Evolutionary conservation across 1,140 invertebrate species (phyloP), one percentile per base, ranked within the genome.

Genomic region (Drosophila tropicalis): DNA sequence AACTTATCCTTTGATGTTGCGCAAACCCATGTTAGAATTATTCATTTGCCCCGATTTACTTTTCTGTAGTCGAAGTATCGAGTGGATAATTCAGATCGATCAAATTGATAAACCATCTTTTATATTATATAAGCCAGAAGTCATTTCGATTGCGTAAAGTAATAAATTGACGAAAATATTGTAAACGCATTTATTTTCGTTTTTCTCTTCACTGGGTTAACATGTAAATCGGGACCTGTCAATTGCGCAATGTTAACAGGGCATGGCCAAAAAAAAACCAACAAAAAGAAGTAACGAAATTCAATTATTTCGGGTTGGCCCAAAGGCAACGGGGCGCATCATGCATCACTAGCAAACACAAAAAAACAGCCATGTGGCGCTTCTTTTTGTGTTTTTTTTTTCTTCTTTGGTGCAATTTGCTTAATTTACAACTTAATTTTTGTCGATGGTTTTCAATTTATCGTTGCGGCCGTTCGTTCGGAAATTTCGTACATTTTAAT

Each of bases 361-460:
- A 4, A 22, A 29, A 25, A 36, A 32, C 5, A 63, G 7, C 15
- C 44, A 44, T 41, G 41, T 32, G 61, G 25, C 61, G 40, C 61
- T 63, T 63, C 61, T 51, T 63, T 29, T 29, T 29, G 29, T 47
- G 41, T 47, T 12, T 10, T 19, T 13, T 41, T 19, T 2, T 51
- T 51, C 12, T 12, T 4, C 10, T 51, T 51, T 51, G 19, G 10
- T 47, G 60, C 61, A 63, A 63, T 63, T 63, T 63, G 41, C 61
- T 63, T 47, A 63, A 63, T 47, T 63, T 63, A 63, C 61, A 63
- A 63, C 61, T 63, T 63, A 63, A 63, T 63, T 63, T 63, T 39
- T 36, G 60, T 22, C 40, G 13, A 62, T 44, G 56, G 12, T 62
- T 40, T 40, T 44, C 60, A 62, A 40, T 62, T 44, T 40, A 44